Evolutionary conservation across 1,140 invertebrate species (phyloP).

Genomic region (Spodoptera litura): DNA sequence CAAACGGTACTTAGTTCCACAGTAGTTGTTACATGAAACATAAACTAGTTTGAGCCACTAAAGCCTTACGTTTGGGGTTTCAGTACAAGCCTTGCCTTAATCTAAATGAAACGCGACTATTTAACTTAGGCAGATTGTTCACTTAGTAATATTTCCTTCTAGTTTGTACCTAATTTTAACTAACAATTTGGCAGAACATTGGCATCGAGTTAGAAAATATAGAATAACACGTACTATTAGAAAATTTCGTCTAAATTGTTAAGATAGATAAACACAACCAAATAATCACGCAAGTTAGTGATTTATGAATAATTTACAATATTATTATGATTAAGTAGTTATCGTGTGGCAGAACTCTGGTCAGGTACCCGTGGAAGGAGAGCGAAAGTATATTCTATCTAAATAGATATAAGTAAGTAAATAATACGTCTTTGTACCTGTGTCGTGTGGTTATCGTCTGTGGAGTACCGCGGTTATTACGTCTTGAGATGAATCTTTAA

Average conservation of each 20-base stretch:
- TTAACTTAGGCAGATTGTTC: conserved; percentile 57
- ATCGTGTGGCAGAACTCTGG: conserved; percentile 63
- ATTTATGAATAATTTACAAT: conserved; percentile 53
- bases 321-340: conserved; percentile 51
- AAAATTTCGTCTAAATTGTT: conserved; percentile 75
- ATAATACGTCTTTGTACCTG: conserved; percentile 48
- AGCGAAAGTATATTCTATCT: conserved; percentile 60
- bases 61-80: conserved; percentile 64
- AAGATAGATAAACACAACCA: conserved; percentile 81
- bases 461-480: background rate
- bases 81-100: conserved; percentile 66
- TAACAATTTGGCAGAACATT: conserved; percentile 67
- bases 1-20: conserved; percentile 65
- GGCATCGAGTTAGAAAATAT: conserved; percentile 64
- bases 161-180: conserved; percentile 60
- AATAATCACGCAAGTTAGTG: conserved; percentile 83
- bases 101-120: conserved; percentile 67
- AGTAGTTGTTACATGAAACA: conserved; percentile 52
- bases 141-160: conserved; percentile 65
- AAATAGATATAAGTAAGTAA: conserved; percentile 50
- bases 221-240: conserved; percentile 59
- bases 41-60: background rate
- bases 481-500: background rate
- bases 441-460: conserved; percentile 15
- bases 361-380: conserved; percentile 76